Percentiles rank a stretch among this genome's conserved stretches.
phyloP scores from a whole-genome alignment of 2,797 vertebrate genomes.

The Platyrinchus mystaceus region DNA sequence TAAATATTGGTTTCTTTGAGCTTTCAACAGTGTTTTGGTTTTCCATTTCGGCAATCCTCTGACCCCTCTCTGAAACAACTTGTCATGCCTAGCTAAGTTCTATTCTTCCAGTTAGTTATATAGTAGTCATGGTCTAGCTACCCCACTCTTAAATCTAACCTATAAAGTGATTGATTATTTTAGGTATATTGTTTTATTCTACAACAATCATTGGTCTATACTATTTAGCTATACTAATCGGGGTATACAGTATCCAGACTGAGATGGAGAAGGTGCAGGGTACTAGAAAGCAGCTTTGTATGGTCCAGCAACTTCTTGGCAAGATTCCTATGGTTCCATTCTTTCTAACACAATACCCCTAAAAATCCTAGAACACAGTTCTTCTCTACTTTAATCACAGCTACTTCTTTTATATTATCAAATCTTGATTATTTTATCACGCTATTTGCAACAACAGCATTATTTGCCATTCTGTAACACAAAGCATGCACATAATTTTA shows the following conservation, averaged over 20 bases:
- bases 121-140: neutral
- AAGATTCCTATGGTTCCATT: neutral
- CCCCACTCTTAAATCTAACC: neutral
- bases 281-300: neutral
- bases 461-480: too few species aligned
- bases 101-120: neutral
- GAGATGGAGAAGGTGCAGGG: neutral
- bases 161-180: neutral
- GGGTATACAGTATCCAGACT: neutral
- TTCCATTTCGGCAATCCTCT: too few species aligned
- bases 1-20: too few species aligned
- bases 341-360: neutral
- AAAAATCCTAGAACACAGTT: neutral
- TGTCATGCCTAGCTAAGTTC: neutral
- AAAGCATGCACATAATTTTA: too few species aligned
- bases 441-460: neutral
- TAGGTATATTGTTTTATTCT: neutral
- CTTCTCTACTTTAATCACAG: neutral
- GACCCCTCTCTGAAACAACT: neutral
- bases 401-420: neutral
- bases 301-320: neutral
- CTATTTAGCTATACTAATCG: neutral
- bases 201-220: neutral
- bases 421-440: neutral
- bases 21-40: too few species aligned